Evolutionary conservation across 2,888 invertebrate genomes (phyloP).

Genomic region (Seira ritae): DNA sequence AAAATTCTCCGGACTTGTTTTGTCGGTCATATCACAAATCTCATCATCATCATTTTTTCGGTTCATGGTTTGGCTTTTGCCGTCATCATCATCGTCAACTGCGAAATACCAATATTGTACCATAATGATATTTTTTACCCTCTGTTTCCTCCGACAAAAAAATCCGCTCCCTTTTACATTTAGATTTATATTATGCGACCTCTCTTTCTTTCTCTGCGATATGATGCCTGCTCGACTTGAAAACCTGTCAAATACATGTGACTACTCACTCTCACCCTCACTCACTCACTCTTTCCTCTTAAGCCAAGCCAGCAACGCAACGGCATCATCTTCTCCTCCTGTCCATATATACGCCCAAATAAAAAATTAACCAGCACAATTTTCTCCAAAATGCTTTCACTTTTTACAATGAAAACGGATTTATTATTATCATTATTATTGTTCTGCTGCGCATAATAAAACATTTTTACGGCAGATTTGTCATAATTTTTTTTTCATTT

Average conservation of each 20-base stretch:
- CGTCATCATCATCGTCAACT: conserved; percentile 33
- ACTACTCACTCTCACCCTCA: background rate
- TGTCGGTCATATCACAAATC: conserved; percentile 20
- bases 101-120: conserved; percentile 14
- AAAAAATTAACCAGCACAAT: background rate
- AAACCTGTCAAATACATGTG: conserved; percentile 61
- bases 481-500: too few species aligned
- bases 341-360: background rate
- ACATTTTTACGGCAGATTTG: too few species aligned
- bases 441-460: too few species aligned
- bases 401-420: too few species aligned
- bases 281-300: background rate
- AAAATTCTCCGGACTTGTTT: conserved; percentile 4
- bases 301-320: background rate
- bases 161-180: background rate
- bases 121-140: conserved; percentile 17
- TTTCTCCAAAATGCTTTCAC: background rate
- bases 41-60: conserved; percentile 30
- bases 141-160: conserved; percentile 5
- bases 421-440: too few species aligned
- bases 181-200: conserved; percentile 25
- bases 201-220: conserved; percentile 47
- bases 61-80: conserved; percentile 40
- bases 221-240: conserved; percentile 35
- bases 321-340: conserved; percentile 15